Evolutionary conservation across 2,113 vertebrate species (phyloP).

Genomic region (Cynocephalus volans): DNA sequence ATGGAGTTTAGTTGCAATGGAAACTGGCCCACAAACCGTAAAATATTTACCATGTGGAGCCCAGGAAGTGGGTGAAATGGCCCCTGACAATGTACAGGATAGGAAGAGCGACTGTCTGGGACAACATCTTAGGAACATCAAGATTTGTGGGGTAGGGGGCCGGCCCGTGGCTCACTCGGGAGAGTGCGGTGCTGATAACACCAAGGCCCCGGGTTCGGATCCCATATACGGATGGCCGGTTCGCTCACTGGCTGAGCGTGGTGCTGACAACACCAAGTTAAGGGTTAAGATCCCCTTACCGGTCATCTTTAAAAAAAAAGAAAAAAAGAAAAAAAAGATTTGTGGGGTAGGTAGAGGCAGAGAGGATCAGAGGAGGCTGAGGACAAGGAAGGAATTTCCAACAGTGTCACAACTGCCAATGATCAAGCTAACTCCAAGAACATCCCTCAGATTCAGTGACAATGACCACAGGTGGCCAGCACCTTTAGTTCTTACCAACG

Average conservation of each 20-base stretch:
- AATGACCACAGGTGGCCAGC: accelerated
- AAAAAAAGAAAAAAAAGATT: neutral
- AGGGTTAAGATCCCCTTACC: too few relatives aligned
- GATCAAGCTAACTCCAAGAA: too few relatives aligned
- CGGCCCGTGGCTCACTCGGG: too few relatives aligned
- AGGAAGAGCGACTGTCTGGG: neutral
- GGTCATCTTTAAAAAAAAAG: too few relatives aligned
- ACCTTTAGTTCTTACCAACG: constrained; percentile 89
- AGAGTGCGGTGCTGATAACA: too few relatives aligned
- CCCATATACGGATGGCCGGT: too few relatives aligned
- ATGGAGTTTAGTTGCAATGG: neutral
- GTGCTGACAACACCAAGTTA: too few relatives aligned
- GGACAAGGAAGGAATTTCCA: neutral
- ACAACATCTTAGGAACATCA: neutral
- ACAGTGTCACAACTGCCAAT: accelerated
- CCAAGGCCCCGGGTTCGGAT: too few relatives aligned
- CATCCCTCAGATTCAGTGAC: neutral
- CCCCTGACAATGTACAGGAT: accelerated
- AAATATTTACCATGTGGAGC: neutral
- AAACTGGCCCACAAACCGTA: neutral
- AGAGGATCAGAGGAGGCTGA: accelerated
- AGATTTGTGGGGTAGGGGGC: neutral
- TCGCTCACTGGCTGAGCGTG: too few relatives aligned
- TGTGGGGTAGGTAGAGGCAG: neutral
- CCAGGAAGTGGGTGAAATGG: neutral